Percentiles rank a stretch among this genome's conserved stretches.
Conservation (phyloP, 2,797 vertebrate species). For the Pangasius larnaudii region DNA sequence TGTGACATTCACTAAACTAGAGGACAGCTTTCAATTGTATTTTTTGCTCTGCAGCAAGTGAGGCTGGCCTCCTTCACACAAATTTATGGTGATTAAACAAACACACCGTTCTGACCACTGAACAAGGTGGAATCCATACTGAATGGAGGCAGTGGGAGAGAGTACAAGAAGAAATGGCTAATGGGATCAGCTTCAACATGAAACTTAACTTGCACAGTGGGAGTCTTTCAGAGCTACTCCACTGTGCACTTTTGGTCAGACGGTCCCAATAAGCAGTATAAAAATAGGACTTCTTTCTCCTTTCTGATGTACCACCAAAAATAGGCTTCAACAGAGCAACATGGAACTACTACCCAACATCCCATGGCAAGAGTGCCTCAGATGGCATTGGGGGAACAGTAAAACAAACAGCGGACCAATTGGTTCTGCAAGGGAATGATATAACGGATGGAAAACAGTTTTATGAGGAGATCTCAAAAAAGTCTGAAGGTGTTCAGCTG, state of each 20-base stretch:
- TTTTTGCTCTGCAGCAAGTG: background rate
- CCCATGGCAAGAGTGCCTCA: conserved; percentile 38
- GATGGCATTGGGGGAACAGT: conserved; percentile 44
- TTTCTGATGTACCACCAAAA: conserved; percentile 23
- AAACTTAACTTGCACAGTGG: conserved; percentile 31
- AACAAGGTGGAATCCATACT: background rate
- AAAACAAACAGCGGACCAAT: conserved; percentile 34
- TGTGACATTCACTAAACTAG: background rate
- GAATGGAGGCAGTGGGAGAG: background rate
- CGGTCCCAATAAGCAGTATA: conserved; percentile 43
- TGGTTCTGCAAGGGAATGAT: conserved; percentile 29
- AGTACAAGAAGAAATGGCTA: background rate
- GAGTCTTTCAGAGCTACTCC: conserved; percentile 37
- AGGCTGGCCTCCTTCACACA: background rate
- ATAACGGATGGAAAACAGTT: conserved; percentile 27
- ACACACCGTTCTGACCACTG: background rate
- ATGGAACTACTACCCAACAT: conserved; percentile 44
- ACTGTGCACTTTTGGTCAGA: conserved; percentile 47
- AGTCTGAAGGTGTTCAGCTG: background rate
- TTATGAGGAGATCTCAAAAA: conserved; percentile 43
- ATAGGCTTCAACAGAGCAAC: conserved; percentile 39
- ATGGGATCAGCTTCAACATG: no score
- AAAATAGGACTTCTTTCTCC: conserved; percentile 34
- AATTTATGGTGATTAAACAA: background rate
- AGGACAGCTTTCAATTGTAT: background rate